These are phyloP conservation scores for Artibeus lituratus DNA, from an alignment of 2,797 vertebrate species.

Conservation along the genomic window DNA sequence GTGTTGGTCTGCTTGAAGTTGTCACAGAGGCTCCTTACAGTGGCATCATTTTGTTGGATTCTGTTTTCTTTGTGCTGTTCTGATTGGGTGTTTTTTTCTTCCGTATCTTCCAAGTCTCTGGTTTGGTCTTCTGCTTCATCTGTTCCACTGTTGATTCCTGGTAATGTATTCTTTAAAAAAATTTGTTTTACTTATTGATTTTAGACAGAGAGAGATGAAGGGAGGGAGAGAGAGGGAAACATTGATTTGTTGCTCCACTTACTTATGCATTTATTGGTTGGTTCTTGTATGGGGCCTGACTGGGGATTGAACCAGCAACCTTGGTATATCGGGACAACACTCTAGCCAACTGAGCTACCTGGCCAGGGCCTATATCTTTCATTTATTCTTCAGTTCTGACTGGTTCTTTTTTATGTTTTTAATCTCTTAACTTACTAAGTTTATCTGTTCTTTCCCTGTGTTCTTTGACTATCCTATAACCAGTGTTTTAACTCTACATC, in stretches of 20 bases:
- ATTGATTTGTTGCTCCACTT: not conserved
- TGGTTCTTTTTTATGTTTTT: not conserved
- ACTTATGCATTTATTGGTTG: not conserved
- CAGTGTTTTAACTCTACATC: not conserved
- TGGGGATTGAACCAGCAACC: not conserved
- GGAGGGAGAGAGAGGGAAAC: not conserved
- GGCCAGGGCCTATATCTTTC: not conserved
- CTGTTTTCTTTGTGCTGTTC: not conserved
- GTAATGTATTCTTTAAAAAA: not conserved
- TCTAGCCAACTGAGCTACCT: not conserved
- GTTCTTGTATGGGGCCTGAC: not conserved
- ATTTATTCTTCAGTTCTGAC: not conserved
- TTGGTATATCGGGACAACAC: not conserved
- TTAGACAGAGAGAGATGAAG: not conserved
- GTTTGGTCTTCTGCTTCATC: not conserved
- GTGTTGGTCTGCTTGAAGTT: not conserved
- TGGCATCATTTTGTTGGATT: not conserved
- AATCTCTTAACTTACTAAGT: not conserved
- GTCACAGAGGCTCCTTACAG: not conserved
- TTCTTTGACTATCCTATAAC: not conserved
- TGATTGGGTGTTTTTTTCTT: not conserved
- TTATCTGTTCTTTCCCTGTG: not conserved
- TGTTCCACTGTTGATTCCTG: not conserved
- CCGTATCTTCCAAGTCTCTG: not conserved
- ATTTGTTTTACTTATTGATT: not conserved